Evolutionary conservation across 2,113 vertebrate genomes (phyloP).

Genomic region (Triplophysa dalaica): DNA sequence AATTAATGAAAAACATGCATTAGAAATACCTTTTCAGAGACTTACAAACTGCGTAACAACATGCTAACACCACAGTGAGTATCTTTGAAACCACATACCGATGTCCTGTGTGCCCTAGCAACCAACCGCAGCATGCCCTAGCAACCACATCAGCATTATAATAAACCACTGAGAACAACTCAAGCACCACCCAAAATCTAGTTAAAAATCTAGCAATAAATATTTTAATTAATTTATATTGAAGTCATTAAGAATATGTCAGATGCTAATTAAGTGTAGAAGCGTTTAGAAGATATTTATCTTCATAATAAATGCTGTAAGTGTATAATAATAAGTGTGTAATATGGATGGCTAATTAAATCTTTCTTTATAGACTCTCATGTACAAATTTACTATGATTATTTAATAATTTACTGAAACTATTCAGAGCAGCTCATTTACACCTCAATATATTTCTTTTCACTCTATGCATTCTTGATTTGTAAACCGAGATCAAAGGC

Average conservation of each 20-base stretch:
- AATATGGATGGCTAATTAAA: conserved; percentile 6
- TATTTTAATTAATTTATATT: neutral
- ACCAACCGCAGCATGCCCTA: neutral
- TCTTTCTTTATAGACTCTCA: conserved; percentile 20
- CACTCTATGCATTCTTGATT: conserved; percentile 30
- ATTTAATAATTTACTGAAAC: conserved; percentile 37
- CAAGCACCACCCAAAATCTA: neutral
- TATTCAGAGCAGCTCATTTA: conserved; percentile 25
- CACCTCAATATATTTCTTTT: conserved; percentile 37
- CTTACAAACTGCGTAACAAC: no score
- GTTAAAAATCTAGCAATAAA: neutral
- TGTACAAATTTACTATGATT: conserved; percentile 44
- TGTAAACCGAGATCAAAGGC: conserved; percentile 13
- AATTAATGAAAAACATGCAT: no score
- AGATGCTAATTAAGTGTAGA: neutral
- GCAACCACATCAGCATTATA: neutral
- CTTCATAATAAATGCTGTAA: neutral
- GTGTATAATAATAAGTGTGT: neutral
- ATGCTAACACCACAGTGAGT: no score
- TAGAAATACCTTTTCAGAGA: no score
- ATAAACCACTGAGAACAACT: neutral
- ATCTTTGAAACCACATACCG: no score
- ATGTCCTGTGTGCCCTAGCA: neutral
- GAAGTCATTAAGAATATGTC: neutral
- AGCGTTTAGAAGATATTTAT: neutral